A percentile compares a stretch with the other conserved stretches of the same genome.
Conservation (phyloP, 2,797 vertebrate genomes). For the Hafferia zeledoni region DNA sequence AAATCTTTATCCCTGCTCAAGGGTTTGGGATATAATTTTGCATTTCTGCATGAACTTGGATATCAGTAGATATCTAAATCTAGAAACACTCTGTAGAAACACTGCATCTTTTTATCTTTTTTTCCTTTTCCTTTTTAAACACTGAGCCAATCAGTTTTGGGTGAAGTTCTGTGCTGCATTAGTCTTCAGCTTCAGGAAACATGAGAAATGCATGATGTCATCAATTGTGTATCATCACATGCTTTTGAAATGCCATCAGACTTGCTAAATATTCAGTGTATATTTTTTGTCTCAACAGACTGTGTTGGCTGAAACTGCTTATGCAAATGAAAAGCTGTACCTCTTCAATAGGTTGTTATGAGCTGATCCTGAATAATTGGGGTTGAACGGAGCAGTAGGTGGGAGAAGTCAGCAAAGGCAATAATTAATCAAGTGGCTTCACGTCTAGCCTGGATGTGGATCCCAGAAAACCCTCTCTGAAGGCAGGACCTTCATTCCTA, state of each 20-base stretch:
- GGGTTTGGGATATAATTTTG: neutral
- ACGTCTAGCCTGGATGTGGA: neutral
- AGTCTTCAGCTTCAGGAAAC: neutral
- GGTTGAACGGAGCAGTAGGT: constrained; percentile 37
- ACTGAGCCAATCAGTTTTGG: neutral
- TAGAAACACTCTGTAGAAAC: neutral
- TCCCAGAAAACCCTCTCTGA: neutral
- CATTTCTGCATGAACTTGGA: neutral
- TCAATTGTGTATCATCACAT: neutral
- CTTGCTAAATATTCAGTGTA: constrained; percentile 57
- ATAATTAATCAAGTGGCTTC: constrained; percentile 50
- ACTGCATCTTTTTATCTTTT: neutral
- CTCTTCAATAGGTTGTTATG: constrained; percentile 45
- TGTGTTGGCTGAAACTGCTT: constrained; percentile 60
- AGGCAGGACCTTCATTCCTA: neutral
- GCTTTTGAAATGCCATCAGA: constrained; percentile 48
- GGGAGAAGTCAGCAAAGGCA: constrained; percentile 49
- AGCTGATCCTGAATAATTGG: constrained; percentile 41
- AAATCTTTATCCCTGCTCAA: neutral
- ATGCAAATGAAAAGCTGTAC: constrained; percentile 63
- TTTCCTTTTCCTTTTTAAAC: neutral
- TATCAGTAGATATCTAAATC: neutral
- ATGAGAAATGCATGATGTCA: constrained; percentile 28
- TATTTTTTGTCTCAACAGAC: constrained; percentile 57
- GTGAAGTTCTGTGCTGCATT: neutral